Evolutionary conservation across 2,797 vertebrate species (phyloP).

Genomic region (Gymnodraco acuticeps): DNA sequence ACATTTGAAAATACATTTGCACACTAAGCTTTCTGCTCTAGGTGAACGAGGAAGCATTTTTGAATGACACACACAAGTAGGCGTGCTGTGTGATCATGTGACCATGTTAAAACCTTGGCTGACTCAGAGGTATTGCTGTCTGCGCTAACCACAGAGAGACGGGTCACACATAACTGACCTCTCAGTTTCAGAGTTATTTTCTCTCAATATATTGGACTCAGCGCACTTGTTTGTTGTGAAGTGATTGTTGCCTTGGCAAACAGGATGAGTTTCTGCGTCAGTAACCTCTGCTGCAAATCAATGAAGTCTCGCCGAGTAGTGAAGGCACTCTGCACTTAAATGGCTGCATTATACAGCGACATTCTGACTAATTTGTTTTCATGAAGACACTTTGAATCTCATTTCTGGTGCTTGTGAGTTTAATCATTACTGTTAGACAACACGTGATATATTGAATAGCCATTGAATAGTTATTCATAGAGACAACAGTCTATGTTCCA

Average conservation of each 20-base stretch:
- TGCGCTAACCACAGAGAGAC: background rate
- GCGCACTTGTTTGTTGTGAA: conserved; percentile 34
- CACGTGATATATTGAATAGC: conserved; percentile 10
- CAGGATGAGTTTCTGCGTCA: conserved; percentile 33
- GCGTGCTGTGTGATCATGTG: conserved; percentile 14
- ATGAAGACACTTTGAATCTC: conserved; percentile 15
- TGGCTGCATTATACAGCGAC: conserved; percentile 25
- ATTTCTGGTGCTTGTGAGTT: conserved; percentile 17
- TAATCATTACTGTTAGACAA: conserved; percentile 31
- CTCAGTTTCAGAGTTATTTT: conserved; percentile 28
- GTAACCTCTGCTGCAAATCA: conserved; percentile 56
- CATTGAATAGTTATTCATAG: conserved; percentile 28
- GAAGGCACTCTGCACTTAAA: conserved; percentile 21
- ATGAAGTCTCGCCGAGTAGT: conserved; percentile 36
- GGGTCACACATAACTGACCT: conserved; percentile 13
- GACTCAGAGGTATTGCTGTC: background rate
- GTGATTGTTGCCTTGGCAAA: conserved; percentile 60
- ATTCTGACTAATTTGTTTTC: conserved; percentile 26
- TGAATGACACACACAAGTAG: conserved; percentile 23
- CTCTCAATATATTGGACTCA: conserved; percentile 14
- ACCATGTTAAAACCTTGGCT: conserved; percentile 11
- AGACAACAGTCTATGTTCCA: conserved; percentile 8
- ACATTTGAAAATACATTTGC: background rate
- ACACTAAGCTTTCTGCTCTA: background rate
- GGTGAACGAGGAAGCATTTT: conserved; percentile 8